Evolutionary conservation across 2,797 vertebrate genomes (phyloP).

Genomic region (Cryptoblepharus egeriae): DNA sequence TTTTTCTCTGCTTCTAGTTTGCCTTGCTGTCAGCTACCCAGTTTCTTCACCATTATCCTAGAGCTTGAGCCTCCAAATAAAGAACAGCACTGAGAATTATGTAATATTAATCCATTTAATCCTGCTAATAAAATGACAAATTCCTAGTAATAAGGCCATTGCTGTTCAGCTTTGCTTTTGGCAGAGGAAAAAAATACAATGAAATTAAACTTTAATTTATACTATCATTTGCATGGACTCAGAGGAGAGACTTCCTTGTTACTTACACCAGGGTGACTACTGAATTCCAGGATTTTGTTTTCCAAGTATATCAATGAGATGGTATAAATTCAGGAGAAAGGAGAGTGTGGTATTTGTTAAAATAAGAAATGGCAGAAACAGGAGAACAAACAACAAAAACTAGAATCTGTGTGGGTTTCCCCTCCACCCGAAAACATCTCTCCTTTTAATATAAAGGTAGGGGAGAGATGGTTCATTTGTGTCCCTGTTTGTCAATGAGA

Average conservation of each 20-base stretch:
- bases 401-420: not conserved
- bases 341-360: not conserved
- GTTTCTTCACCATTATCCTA: not conserved
- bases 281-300: not conserved
- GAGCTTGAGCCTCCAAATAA: not conserved
- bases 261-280: not conserved
- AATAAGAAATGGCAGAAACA: conserved; percentile 5
- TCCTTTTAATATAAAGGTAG: not conserved
- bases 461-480: not conserved
- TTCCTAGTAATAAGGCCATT: conserved; percentile 1
- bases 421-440: not conserved
- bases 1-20: not conserved
- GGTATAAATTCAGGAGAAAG: conserved; percentile 6
- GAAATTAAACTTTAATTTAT: conserved; percentile 13
- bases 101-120: conserved; percentile 31
- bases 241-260: conserved; percentile 4
- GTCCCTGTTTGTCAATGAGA: not conserved
- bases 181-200: not conserved
- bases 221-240: not conserved
- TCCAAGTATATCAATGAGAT: not conserved
- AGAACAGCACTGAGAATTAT: not conserved
- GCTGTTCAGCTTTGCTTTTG: conserved; percentile 6
- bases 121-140: conserved; percentile 9
- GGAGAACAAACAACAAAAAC: not conserved
- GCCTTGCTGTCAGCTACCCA: not conserved